Evolutionary conservation across 37 sponge, comb jelly and placozoan species (phyloP).

Genomic region (Hormiphora californensis): DNA sequence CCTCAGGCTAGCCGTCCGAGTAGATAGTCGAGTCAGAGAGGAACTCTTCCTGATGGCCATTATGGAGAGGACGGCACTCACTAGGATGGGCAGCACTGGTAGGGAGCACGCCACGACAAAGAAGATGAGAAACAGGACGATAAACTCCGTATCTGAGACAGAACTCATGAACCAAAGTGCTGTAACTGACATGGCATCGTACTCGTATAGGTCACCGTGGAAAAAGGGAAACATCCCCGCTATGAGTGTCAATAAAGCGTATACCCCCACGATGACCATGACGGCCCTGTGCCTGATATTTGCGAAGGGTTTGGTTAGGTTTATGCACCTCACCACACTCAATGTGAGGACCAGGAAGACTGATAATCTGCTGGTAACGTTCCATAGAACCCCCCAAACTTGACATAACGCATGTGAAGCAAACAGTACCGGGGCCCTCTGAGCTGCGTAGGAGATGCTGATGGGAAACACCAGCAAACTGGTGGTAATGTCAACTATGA

Average conservation of each 20-base stretch:
- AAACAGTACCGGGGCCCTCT: background rate
- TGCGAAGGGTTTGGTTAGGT: background rate
- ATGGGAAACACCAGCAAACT: background rate
- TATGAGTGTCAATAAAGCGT: background rate
- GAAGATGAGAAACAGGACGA: too few species aligned
- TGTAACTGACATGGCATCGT: background rate
- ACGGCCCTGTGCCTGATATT: background rate
- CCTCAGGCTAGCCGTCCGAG: too few species aligned
- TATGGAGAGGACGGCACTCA: too few species aligned
- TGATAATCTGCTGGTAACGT: background rate
- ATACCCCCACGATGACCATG: background rate
- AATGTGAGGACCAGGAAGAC: background rate
- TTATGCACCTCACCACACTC: background rate
- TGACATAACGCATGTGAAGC: background rate
- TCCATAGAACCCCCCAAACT: background rate
- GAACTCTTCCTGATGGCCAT: too few species aligned
- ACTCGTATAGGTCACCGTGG: background rate
- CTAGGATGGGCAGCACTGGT: too few species aligned
- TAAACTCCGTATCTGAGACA: too few species aligned
- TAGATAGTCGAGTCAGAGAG: too few species aligned
- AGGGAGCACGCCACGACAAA: too few species aligned
- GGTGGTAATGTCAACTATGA: background rate
- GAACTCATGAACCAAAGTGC: background rate
- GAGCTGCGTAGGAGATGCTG: background rate
- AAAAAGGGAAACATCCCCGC: background rate